Evolutionary conservation across 2,888 invertebrate genomes (phyloP).

Genomic region (Drosophila mercatorum): DNA sequence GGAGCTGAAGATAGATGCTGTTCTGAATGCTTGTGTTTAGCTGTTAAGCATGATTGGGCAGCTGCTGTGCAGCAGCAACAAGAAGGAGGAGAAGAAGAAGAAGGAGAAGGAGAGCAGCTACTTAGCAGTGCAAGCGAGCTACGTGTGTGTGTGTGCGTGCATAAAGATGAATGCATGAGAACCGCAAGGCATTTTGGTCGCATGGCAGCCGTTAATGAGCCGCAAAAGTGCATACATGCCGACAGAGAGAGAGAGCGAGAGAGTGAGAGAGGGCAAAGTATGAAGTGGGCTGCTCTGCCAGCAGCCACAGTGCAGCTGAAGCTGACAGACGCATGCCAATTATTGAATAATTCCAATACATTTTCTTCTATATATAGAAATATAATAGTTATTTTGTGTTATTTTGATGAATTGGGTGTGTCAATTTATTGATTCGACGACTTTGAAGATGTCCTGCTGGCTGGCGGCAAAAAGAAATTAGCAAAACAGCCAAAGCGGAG

Average conservation of each 20-base stretch:
- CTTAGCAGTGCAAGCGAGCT: conserved; percentile 59
- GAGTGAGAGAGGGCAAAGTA: conserved; percentile 3
- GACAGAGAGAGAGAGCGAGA: background rate
- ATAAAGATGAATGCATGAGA: conserved; percentile 54
- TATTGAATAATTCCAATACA: conserved; percentile 70
- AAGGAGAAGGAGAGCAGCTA: conserved; percentile 40
- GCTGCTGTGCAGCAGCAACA: conserved; percentile 42
- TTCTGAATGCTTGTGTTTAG: conserved; percentile 22
- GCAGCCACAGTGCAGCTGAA: conserved; percentile 20
- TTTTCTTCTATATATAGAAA: background rate
- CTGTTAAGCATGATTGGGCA: conserved; percentile 27
- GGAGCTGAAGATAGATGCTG: conserved; percentile 24
- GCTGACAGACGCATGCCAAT: conserved; percentile 57
- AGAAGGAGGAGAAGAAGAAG: conserved; percentile 32
- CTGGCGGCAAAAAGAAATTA: conserved; percentile 58
- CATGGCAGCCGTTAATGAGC: conserved; percentile 79
- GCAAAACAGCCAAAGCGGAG: conserved; percentile 43
- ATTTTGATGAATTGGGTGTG: conserved; percentile 42
- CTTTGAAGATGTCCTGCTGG: conserved; percentile 48
- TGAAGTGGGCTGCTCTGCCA: conserved; percentile 3
- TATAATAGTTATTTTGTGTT: conserved; percentile 16
- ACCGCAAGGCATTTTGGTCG: conserved; percentile 61
- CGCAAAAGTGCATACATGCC: conserved; percentile 66
- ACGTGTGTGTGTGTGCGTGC: background rate
- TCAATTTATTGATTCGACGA: conserved; percentile 61